Evolutionary conservation across 2,888 invertebrate species (phyloP).

Genomic region (Athetis lepigone): DNA sequence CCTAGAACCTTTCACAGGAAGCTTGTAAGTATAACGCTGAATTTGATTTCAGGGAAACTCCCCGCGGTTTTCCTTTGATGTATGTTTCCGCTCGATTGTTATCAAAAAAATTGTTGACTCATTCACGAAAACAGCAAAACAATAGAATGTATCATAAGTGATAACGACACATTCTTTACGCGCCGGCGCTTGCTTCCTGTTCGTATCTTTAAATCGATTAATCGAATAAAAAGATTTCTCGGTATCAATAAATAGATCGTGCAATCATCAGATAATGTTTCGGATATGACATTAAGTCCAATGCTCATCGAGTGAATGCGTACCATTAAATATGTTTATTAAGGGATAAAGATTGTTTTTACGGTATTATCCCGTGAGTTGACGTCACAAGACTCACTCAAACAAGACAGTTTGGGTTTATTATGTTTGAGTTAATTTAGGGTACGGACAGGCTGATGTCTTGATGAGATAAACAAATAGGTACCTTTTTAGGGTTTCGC

Average conservation of each 20-base stretch:
- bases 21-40: not conserved
- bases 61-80: constrained; percentile 10
- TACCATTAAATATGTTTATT: constrained; percentile 37
- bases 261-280: constrained; percentile 37
- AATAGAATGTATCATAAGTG: constrained; percentile 19
- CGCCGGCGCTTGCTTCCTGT: constrained; percentile 21
- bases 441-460: too few species aligned
- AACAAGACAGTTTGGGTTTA: not conserved
- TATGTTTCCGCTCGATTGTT: constrained; percentile 1
- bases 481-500: not conserved
- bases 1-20: not conserved
- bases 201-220: constrained; percentile 38
- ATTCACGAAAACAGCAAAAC: constrained; percentile 4
- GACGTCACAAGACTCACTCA: constrained; percentile 21
- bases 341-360: constrained; percentile 28
- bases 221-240: constrained; percentile 36
- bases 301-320: constrained; percentile 32
- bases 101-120: constrained; percentile 23
- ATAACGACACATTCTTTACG: constrained; percentile 24
- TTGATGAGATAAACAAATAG: constrained; percentile 8
- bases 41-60: not conserved
- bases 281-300: constrained; percentile 35
- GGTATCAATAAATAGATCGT: constrained; percentile 42
- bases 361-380: constrained; percentile 22
- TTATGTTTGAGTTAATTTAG: constrained; percentile 12